Evolutionary conservation across 1,140 invertebrate genomes (phyloP).

Genomic region (Zaprionus vittiger): DNA sequence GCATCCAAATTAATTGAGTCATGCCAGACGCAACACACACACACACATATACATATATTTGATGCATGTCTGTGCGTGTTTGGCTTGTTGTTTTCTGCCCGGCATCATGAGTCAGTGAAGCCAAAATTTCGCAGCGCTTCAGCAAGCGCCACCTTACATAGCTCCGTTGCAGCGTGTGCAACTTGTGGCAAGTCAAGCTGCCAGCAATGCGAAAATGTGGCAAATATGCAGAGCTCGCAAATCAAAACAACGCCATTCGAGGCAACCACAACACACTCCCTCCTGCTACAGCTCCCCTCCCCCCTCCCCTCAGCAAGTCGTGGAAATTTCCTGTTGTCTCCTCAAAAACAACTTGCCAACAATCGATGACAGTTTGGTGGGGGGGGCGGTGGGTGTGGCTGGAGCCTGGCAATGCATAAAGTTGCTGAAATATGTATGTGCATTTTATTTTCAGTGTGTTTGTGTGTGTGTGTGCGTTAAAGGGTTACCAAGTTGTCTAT

Average conservation of each 20-base stretch:
- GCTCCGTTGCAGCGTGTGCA: constrained; percentile 34
- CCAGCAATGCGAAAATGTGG: constrained; percentile 65
- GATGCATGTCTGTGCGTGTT: constrained; percentile 14
- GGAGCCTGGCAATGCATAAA: neutral
- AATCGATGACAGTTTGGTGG: constrained; percentile 31
- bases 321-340: constrained; percentile 42
- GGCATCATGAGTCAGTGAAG: constrained; percentile 61
- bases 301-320: constrained; percentile 1
- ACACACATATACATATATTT: constrained; percentile 4
- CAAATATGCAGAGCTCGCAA: constrained; percentile 66
- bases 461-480: neutral
- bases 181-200: constrained; percentile 50
- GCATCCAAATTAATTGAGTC: constrained; percentile 77
- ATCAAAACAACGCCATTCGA: constrained; percentile 54
- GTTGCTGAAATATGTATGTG: constrained; percentile 9
- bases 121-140: constrained; percentile 59
- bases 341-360: constrained; percentile 53
- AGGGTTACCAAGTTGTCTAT: neutral
- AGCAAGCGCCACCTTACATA: constrained; percentile 58
- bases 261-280: constrained; percentile 33
- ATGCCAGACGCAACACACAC: constrained; percentile 51
- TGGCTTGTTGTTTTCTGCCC: constrained; percentile 4
- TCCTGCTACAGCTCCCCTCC: neutral
- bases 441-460: neutral
- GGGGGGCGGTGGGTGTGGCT: neutral